A percentile compares a stretch with the other conserved stretches of the same genome.
These are phyloP conservation scores for Stichopus horrens DNA, from an alignment of 53 echinoderm and acorn worm species.

Conservation along the genomic window DNA sequence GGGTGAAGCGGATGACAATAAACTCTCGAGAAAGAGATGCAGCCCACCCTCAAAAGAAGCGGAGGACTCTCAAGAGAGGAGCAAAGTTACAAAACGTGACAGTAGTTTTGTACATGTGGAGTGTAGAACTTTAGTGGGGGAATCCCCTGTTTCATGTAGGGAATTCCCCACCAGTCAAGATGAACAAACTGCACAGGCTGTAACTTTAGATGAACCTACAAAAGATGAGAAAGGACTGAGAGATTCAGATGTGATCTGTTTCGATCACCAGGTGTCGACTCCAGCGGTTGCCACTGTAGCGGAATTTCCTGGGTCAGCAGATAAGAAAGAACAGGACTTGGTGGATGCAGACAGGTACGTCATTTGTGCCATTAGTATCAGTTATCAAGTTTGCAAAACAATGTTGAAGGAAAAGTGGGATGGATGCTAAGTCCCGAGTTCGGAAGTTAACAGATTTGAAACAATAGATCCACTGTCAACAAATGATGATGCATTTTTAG, in stretches of 20 bases:
- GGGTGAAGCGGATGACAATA: background rate
- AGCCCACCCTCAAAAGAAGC: background rate
- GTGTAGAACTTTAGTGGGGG: background rate
- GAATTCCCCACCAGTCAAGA: background rate
- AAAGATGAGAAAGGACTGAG: too few species aligned
- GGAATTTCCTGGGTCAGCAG: background rate
- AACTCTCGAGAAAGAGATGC: background rate
- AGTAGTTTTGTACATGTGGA: background rate
- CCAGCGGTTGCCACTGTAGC: background rate
- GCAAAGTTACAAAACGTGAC: background rate
- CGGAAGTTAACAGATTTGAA: too few species aligned
- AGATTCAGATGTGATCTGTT: background rate
- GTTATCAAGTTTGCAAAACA: background rate
- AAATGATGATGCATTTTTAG: too few species aligned
- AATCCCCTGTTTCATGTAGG: background rate
- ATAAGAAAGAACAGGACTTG: background rate
- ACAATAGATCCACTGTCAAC: too few species aligned
- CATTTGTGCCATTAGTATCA: background rate
- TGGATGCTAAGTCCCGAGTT: background rate
- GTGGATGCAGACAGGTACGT: slow-evolving; percentile 36
- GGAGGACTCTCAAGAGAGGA: background rate
- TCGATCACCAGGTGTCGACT: background rate
- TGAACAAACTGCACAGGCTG: background rate
- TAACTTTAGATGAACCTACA: background rate
- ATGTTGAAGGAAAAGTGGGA: background rate